Evolutionary conservation across 2,113 vertebrate genomes (phyloP).

Genomic region (Mormoops blainvillei): DNA sequence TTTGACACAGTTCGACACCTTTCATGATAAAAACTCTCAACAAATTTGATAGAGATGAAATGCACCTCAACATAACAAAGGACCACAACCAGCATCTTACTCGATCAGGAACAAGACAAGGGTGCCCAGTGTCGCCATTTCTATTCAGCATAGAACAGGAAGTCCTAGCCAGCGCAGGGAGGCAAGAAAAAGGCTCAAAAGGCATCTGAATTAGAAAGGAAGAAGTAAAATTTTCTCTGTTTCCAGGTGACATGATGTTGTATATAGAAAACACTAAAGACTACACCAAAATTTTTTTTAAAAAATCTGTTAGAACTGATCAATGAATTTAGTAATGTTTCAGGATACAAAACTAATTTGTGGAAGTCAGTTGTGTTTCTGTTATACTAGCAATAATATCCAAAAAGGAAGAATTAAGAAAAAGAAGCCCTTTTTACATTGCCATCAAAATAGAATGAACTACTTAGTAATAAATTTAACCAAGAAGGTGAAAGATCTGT

Average conservation of each 20-base stretch:
- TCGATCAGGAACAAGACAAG: background rate
- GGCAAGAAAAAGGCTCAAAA: background rate
- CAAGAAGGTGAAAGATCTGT: background rate
- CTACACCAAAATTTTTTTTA: background rate
- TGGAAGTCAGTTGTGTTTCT: background rate
- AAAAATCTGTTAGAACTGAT: background rate
- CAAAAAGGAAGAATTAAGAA: background rate
- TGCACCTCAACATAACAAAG: background rate
- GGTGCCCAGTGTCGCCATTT: background rate
- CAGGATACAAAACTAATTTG: background rate
- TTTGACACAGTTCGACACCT: background rate
- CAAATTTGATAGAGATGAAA: background rate
- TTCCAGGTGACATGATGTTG: background rate
- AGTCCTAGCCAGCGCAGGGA: background rate
- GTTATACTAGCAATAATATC: background rate
- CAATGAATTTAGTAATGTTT: background rate
- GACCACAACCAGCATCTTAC: background rate
- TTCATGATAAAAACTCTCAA: background rate
- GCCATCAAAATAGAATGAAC: background rate
- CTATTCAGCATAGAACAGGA: background rate
- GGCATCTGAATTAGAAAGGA: background rate
- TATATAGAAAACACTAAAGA: background rate
- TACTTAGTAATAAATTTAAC: background rate
- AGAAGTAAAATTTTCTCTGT: background rate
- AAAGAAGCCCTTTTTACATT: background rate